Conservation (phyloP, 2,113 vertebrate species). For the Craseonycteris thonglongyai region DNA sequence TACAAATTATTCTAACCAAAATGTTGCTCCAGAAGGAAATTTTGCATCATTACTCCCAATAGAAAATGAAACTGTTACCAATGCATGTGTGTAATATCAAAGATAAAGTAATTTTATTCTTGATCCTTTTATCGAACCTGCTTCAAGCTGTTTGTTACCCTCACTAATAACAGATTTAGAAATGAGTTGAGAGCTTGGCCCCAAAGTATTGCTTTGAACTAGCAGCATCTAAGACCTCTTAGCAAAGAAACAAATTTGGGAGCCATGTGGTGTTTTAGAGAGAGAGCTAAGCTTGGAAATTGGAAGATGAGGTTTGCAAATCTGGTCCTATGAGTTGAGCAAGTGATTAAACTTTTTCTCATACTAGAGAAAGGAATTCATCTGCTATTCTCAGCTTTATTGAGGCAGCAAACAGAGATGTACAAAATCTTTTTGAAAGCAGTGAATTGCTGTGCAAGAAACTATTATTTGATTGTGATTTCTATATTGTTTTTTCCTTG, state of each 20-base stretch:
- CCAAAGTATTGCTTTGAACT: not conserved
- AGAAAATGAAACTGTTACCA: not conserved
- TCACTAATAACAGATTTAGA: not conserved
- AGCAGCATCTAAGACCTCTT: not conserved
- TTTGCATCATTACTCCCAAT: not conserved
- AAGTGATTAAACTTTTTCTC: not conserved
- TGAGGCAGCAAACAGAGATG: not conserved
- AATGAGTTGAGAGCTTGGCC: not conserved
- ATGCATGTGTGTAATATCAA: not conserved
- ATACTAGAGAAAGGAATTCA: not conserved
- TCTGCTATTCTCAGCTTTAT: not conserved
- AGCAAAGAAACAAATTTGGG: not conserved
- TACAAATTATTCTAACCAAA: not conserved
- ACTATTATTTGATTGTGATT: not conserved
- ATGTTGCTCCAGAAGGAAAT: not conserved
- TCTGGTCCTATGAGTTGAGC: not conserved
- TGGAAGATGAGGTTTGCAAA: not conserved
- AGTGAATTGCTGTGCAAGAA: not conserved
- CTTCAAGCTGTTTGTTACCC: not conserved
- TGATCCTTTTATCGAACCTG: not conserved
- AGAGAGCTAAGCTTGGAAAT: not conserved
- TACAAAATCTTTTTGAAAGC: not conserved
- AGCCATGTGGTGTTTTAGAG: not conserved
- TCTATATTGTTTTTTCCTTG: slow-evolving; percentile 8
- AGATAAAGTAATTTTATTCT: not conserved